Evolutionary conservation across 2,797 vertebrate species (phyloP).

Genomic region (Neoniphon sammara): DNA sequence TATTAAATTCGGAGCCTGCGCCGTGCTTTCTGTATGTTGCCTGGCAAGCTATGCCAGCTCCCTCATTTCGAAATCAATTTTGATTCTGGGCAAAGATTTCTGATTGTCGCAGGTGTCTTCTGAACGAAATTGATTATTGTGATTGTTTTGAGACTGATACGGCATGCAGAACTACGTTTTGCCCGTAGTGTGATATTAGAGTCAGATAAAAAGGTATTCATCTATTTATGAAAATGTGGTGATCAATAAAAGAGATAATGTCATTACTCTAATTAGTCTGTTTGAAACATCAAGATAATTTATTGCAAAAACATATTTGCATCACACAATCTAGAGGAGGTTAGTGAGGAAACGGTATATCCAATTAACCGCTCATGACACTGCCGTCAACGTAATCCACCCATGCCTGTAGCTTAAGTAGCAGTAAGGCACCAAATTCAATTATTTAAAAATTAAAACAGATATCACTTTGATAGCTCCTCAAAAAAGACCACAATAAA

Average conservation of each 20-base stretch:
- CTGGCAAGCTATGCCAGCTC: constrained; percentile 29
- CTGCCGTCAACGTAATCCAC: constrained; percentile 26
- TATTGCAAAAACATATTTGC: constrained; percentile 24
- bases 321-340: constrained; percentile 25
- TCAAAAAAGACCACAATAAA: constrained; percentile 43
- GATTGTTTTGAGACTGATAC: constrained; percentile 42
- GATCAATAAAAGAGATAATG: constrained; percentile 56
- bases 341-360: constrained; percentile 26
- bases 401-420: constrained; percentile 29
- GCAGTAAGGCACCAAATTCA: constrained; percentile 2
- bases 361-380: constrained; percentile 70
- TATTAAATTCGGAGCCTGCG: constrained; percentile 39
- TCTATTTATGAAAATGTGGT: constrained; percentile 47
- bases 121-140: constrained; percentile 22
- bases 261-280: constrained; percentile 60
- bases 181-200: constrained; percentile 35
- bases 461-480: constrained; percentile 17
- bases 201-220: constrained; percentile 52
- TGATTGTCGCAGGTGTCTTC: constrained; percentile 19
- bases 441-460: constrained; percentile 35
- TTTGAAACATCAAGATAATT: constrained; percentile 58
- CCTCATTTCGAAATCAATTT: constrained; percentile 29
- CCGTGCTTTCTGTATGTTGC: constrained; percentile 1
- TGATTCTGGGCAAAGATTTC: constrained; percentile 11
- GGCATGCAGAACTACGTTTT: constrained; percentile 27